These are phyloP conservation scores for Champsocephalus esox DNA, from an alignment of 2,797 vertebrate genomes.

Conservation along the genomic window DNA sequence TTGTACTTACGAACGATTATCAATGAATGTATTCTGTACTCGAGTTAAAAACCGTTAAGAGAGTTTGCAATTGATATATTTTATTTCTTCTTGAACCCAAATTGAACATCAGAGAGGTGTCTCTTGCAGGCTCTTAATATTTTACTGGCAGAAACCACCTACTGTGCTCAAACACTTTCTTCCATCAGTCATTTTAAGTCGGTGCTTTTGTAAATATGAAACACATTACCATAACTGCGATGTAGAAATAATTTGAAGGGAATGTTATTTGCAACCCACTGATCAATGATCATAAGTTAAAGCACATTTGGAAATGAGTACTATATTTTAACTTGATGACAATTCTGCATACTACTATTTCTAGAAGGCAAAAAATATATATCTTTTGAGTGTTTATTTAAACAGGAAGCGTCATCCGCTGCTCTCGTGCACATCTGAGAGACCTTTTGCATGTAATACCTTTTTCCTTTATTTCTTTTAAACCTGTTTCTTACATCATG, in stretches of 20 bases:
- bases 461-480: conserved; percentile 18
- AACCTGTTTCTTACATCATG: conserved; percentile 64
- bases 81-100: neutral
- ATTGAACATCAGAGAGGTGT: neutral
- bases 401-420: conserved; percentile 16
- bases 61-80: conserved; percentile 1
- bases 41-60: neutral
- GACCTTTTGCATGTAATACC: conserved; percentile 30
- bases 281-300: too few species aligned
- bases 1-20: conserved; percentile 13
- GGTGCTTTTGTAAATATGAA: conserved; percentile 33
- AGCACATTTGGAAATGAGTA: too few species aligned
- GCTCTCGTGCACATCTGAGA: conserved; percentile 26
- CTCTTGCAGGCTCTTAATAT: neutral
- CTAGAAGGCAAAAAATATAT: neutral
- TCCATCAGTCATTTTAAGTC: conserved; percentile 18
- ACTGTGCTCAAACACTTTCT: conserved; percentile 1
- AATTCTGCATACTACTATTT: too few species aligned
- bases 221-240: conserved; percentile 23
- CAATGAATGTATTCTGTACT: neutral
- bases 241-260: conserved; percentile 30
- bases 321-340: too few species aligned
- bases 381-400: neutral
- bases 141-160: neutral
- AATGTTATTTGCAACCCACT: too few species aligned